phyloP scores from a whole-genome alignment of 2,797 vertebrate genomes.

The Myotis vivesi region DNA sequence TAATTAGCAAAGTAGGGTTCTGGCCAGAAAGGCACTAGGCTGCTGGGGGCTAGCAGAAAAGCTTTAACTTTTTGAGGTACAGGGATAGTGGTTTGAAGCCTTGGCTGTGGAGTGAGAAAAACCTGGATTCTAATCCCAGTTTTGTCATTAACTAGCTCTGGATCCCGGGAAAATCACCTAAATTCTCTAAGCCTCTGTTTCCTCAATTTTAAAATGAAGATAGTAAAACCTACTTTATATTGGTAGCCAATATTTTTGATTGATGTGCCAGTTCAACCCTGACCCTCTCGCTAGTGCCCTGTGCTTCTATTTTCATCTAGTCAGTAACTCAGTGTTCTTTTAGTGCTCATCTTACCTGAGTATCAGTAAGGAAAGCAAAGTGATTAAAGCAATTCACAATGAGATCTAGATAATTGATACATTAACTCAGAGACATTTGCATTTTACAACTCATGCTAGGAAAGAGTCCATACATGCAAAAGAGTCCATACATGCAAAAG shows the following conservation, averaged over 20 bases:
- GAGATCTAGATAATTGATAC: slow-evolving; percentile 9
- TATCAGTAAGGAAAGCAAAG: not conserved
- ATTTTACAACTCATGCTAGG: not conserved
- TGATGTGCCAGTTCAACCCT: not conserved
- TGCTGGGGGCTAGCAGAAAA: not conserved
- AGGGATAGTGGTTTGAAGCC: not conserved
- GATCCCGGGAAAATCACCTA: not conserved
- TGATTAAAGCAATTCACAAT: slow-evolving; percentile 30
- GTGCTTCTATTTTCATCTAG: not conserved
- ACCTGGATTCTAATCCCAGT: not conserved
- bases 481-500: slow-evolving; percentile 22
- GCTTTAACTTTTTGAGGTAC: not conserved
- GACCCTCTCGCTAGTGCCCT: not conserved
- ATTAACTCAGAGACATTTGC: not conserved
- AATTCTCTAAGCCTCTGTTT: not conserved
- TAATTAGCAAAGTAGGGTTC: not conserved
- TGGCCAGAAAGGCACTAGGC: not conserved
- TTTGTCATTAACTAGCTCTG: not conserved
- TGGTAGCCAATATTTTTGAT: not conserved
- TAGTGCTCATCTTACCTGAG: not conserved
- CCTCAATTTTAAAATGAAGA: slow-evolving; percentile 23
- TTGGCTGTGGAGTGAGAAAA: not conserved
- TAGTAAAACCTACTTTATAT: not conserved
- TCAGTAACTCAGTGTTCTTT: slow-evolving; percentile 14
- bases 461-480: slow-evolving; percentile 32